These are phyloP conservation scores for Tuberolachnus salignus DNA, from an alignment of 2,888 invertebrate genomes.

Conservation along the genomic window DNA sequence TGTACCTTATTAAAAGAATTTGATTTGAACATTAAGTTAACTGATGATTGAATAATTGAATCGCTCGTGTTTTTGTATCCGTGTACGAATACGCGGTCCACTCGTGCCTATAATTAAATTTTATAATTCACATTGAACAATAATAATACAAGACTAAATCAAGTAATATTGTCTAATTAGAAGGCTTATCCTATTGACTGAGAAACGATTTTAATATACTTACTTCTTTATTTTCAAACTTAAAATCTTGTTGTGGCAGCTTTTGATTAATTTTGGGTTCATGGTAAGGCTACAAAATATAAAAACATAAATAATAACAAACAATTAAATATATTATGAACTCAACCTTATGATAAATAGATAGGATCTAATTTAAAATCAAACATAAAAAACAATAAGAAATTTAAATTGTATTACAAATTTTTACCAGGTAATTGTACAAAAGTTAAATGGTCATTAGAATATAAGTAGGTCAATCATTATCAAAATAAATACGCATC, in stretches of 20 bases:
- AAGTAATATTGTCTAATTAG: neutral
- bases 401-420: neutral
- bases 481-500: too few species aligned
- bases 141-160: neutral
- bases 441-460: too few species aligned
- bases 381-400: neutral
- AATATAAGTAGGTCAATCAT: too few species aligned
- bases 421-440: too few species aligned
- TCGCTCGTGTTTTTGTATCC: conserved; percentile 86
- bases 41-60: conserved; percentile 79
- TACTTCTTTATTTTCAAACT: conserved; percentile 38
- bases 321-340: neutral
- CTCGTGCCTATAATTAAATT: conserved; percentile 67
- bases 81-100: conserved; percentile 84
- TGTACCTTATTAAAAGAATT: conserved; percentile 22
- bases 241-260: conserved; percentile 23
- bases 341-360: neutral
- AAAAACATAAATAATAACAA: neutral
- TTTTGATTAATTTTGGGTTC: conserved; percentile 16
- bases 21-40: conserved; percentile 63
- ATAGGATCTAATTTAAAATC: neutral
- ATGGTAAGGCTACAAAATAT: conserved; percentile 19
- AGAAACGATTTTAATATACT: neutral
- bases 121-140: neutral
- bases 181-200: neutral